phyloP scores from a whole-genome alignment of 1,140 invertebrate genomes.

The Aphidius ervi region DNA sequence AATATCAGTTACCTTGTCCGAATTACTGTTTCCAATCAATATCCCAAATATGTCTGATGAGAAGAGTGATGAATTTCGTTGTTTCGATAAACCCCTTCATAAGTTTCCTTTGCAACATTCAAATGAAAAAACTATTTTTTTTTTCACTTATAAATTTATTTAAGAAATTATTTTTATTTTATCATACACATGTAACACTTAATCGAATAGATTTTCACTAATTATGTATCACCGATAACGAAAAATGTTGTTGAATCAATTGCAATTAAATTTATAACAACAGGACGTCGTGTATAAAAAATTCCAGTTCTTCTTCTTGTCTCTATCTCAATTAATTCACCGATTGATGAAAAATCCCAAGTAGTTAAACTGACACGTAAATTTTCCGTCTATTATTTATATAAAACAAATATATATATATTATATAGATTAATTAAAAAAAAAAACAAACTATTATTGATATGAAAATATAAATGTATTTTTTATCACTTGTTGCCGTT shows the following conservation, averaged over 20 bases:
- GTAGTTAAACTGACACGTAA: neutral
- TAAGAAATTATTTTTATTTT: neutral
- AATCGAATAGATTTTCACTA: neutral
- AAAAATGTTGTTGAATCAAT: constrained; percentile 18
- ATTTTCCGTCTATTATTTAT: neutral
- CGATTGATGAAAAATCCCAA: neutral
- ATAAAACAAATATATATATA: neutral
- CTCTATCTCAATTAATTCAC: neutral
- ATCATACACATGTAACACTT: neutral
- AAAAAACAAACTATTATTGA: neutral
- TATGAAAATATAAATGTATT: neutral
- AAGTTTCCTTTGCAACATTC: constrained; percentile 30
- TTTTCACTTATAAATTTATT: neutral
- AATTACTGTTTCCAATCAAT: constrained; percentile 44
- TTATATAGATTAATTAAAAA: neutral
- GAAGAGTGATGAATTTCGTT: constrained; percentile 34
- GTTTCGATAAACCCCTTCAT: constrained; percentile 39
- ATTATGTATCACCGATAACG: constrained; percentile 18
- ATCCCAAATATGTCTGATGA: constrained; percentile 44
- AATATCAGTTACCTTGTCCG: constrained; percentile 30
- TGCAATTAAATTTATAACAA: constrained; percentile 7
- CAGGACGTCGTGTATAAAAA: neutral
- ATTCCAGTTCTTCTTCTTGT: neutral
- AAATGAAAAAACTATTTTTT: constrained; percentile 5
- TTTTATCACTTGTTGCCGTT: neutral